Evolutionary conservation across 2,797 vertebrate genomes (phyloP), one percentile per base, ranked within the genome.

Genomic region (Hypotaenidia okinawae): DNA sequence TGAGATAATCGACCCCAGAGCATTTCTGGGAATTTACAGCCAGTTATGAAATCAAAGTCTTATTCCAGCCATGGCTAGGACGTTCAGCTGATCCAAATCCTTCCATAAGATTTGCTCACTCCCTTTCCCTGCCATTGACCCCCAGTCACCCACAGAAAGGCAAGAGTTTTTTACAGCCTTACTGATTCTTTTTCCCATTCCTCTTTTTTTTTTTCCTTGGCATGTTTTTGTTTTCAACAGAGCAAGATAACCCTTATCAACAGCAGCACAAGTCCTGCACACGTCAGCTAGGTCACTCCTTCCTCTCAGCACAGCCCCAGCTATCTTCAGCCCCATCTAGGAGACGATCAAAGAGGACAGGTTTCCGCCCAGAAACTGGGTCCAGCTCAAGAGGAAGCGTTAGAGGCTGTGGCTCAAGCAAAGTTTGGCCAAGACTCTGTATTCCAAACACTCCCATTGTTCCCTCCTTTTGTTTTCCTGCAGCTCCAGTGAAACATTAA

Each of bases 371-470:
- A 81, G 70, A 49, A 87, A 66, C 55, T 55, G 64, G 0, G 3
- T 51, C 52, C 78, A 47, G 57, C 41, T 52, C 5, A 12, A 67
- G 57, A 74, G 81, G 68, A 92, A 94, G 13, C 35, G n/a, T 21
- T 30, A 17, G 21, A 87, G 84, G 37, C 73, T 61, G 52, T 4
- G 59, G 37, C 74, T 90, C 86, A 64, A 86, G 57, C 3, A 5
- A 63, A 90, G 69, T 89, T 93, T 75, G 90, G 73, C 37, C 64
- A 89, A 64, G 11, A 35, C 39, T 87, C 15, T 4, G 67, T 57
- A 52, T 74, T 89, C 91, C 82, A 83, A 89, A 85, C 68, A 28
- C 23, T 89, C 76, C 72, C 78, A 73, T 77, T 91, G 81, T 77
- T 93, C 61, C 10, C 76, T 43, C 12, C 21, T 10, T 24, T 35